A percentile compares a stretch with the other conserved stretches of the same genome.
phyloP scores from a whole-genome alignment of 2,888 invertebrate genomes.

The Papilio elwesi region DNA sequence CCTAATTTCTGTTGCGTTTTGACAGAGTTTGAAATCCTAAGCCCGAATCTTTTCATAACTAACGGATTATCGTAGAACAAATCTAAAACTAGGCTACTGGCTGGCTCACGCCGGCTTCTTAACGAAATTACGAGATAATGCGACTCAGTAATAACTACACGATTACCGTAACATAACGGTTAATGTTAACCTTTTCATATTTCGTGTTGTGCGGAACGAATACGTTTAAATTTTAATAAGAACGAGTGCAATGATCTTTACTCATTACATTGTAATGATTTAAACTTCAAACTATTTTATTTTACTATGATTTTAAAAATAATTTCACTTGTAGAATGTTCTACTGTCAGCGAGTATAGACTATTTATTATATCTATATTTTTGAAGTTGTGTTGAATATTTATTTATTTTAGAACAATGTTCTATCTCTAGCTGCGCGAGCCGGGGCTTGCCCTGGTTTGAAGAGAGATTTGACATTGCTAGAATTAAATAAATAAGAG shows the following conservation, averaged over 20 bases:
- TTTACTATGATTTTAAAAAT: no score
- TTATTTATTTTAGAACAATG: no score
- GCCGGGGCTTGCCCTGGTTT: no score
- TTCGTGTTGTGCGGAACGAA: slow-evolving; percentile 54
- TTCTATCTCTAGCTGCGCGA: no score
- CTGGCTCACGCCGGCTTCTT: slow-evolving; percentile 33
- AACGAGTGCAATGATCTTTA: background rate
- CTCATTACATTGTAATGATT: slow-evolving; percentile 8
- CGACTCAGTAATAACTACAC: slow-evolving; percentile 44
- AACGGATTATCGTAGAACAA: slow-evolving; percentile 27
- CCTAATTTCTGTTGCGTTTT: no score
- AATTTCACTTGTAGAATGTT: no score
- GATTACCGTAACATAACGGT: slow-evolving; percentile 69
- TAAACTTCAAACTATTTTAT: no score
- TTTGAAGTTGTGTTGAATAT: no score
- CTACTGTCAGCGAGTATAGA: no score
- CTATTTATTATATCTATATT: no score
- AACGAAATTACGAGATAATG: slow-evolving; percentile 39
- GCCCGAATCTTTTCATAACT: slow-evolving; percentile 1
- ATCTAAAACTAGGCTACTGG: slow-evolving; percentile 36
- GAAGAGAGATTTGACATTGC: no score
- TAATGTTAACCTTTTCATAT: slow-evolving; percentile 59
- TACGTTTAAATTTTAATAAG: slow-evolving; percentile 42
- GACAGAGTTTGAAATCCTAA: background rate
- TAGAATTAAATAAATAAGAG: no score